phyloP scores from a whole-genome alignment of 2,113 vertebrate species.

The Isurus oxyrinchus region DNA sequence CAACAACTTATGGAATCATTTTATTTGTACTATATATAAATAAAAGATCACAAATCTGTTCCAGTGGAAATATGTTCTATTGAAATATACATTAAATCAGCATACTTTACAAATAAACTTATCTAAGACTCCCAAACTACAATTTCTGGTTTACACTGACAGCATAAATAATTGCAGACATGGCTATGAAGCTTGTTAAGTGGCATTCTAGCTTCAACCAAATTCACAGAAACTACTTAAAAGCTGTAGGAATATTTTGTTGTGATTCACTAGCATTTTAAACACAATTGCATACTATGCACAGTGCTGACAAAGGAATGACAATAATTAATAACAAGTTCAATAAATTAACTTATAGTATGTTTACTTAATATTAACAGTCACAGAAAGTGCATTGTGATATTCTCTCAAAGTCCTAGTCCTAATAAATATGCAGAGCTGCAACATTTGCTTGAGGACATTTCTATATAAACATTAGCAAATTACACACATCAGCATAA shows the following conservation, averaged over 20 bases:
- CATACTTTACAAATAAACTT: background rate
- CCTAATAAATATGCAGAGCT: background rate
- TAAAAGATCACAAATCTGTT: constrained; percentile 21
- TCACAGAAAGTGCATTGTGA: constrained; percentile 9
- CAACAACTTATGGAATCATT: background rate
- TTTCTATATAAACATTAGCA: constrained; percentile 4
- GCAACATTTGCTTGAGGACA: background rate
- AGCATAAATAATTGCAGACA: background rate
- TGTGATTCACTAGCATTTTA: constrained; percentile 16
- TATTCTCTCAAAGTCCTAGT: background rate
- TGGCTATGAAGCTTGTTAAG: background rate
- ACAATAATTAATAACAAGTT: background rate
- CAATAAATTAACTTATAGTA: constrained; percentile 29
- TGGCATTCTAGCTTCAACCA: background rate
- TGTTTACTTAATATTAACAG: constrained; percentile 11
- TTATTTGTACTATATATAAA: background rate
- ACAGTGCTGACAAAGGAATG: background rate
- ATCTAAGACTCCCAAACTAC: background rate
- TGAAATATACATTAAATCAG: background rate
- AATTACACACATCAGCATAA: constrained; percentile 5
- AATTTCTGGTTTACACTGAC: background rate
- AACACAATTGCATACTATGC: background rate
- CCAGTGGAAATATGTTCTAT: background rate
- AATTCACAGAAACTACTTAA: constrained; percentile 8
- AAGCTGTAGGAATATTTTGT: background rate